A percentile compares a stretch with the other conserved stretches of the same genome.
phyloP scores from a whole-genome alignment of 1,140 invertebrate genomes.

The Leptopilina clavipes region DNA sequence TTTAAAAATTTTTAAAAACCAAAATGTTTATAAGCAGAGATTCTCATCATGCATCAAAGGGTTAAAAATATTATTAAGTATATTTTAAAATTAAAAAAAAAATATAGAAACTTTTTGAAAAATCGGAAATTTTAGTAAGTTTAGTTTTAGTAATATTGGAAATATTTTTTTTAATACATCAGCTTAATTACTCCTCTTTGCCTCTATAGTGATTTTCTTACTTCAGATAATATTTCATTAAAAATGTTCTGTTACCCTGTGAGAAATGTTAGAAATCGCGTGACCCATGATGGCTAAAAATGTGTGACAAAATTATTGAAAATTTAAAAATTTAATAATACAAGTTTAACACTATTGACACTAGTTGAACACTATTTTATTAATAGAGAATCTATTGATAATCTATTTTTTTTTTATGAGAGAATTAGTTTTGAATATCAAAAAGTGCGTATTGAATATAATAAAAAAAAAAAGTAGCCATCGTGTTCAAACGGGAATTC shows the following conservation, averaged over 20 bases:
- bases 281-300: constrained; percentile 26
- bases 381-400: too few species aligned
- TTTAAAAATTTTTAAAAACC: too few species aligned
- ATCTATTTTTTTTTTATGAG: not conserved
- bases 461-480: not conserved
- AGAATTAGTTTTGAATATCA: too few species aligned
- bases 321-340: too few species aligned
- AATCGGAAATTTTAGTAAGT: too few species aligned
- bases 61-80: too few species aligned
- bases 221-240: constrained; percentile 64
- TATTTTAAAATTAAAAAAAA: too few species aligned
- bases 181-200: constrained; percentile 66
- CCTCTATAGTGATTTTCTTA: constrained; percentile 62
- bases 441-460: not conserved
- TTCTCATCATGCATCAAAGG: too few species aligned
- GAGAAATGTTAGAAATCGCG: constrained; percentile 60
- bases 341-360: too few species aligned
- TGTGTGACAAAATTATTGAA: not conserved
- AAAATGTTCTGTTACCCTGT: constrained; percentile 72
- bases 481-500: not conserved
- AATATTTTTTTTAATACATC: constrained; percentile 65
- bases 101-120: too few species aligned
- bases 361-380: too few species aligned
- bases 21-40: too few species aligned
- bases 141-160: constrained; percentile 65